phyloP scores from a whole-genome alignment of 2,888 invertebrate genomes.

The Apantesis nais region DNA sequence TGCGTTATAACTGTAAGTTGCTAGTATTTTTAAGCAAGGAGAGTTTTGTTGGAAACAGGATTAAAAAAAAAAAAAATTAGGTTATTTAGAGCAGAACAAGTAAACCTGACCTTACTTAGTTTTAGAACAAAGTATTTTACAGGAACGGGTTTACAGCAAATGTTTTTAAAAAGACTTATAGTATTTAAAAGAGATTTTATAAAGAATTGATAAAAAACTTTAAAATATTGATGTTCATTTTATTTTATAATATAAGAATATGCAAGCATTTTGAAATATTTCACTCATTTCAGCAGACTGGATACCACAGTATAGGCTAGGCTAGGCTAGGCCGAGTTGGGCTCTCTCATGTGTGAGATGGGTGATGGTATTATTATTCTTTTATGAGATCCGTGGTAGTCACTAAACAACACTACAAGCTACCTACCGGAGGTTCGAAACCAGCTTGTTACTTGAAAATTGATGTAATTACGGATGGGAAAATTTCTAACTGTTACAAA shows the following conservation, averaged over 20 bases:
- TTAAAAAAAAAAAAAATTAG: constrained; percentile 1
- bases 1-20: constrained; percentile 17
- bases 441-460: background rate
- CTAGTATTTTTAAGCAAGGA: constrained; percentile 2
- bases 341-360: background rate
- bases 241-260: too few relatives aligned
- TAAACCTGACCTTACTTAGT: constrained; percentile 13
- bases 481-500: background rate
- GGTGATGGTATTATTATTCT: background rate
- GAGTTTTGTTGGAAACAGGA: constrained; percentile 9
- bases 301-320: too few relatives aligned
- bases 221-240: too few relatives aligned
- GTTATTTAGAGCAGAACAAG: constrained; percentile 17
- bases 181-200: background rate
- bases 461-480: background rate
- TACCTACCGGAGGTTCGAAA: background rate
- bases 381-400: background rate
- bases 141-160: background rate
- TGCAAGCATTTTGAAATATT: too few relatives aligned
- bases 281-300: too few relatives aligned
- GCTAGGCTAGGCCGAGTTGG: background rate
- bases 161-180: background rate
- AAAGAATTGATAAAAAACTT: too few relatives aligned
- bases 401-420: constrained; percentile 1
- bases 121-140: constrained; percentile 8